phyloP scores from a whole-genome alignment of 2,888 invertebrate species.

The Acrocera orbiculus region DNA sequence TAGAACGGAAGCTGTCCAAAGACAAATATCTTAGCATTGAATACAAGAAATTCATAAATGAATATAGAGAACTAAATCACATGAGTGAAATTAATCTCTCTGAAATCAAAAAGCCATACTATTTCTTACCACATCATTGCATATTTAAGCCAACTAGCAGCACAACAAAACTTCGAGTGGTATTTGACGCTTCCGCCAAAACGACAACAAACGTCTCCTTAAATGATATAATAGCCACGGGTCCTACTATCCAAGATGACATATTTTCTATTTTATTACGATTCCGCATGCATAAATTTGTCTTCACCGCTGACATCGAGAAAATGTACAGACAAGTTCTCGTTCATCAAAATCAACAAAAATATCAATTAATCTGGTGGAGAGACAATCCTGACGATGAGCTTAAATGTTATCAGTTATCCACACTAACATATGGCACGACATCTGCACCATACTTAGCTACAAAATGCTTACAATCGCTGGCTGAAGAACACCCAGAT shows the following conservation, averaged over 20 bases:
- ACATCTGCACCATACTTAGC: slow-evolving; percentile 12
- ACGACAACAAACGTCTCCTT: neutral
- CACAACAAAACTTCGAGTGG: neutral
- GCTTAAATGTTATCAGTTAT: slow-evolving; percentile 7
- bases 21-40: neutral
- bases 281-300: neutral
- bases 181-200: neutral
- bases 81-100: neutral
- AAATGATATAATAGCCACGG: neutral
- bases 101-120: neutral
- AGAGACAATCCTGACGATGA: slow-evolving; percentile 5
- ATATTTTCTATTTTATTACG: neutral
- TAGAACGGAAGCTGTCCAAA: no score
- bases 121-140: neutral
- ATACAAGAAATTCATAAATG: neutral
- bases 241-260: neutral
- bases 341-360: slow-evolving; percentile 9
- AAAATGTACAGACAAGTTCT: slow-evolving; percentile 16
- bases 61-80: neutral
- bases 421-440: slow-evolving; percentile 12
- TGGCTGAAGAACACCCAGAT: slow-evolving; percentile 2
- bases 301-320: slow-evolving; percentile 12
- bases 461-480: slow-evolving; percentile 8
- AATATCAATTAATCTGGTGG: slow-evolving; percentile 13
- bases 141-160: neutral